A percentile compares a stretch with the other conserved stretches of the same genome.
Evolutionary conservation across 1,140 invertebrate genomes (phyloP).

Genomic region (Trichonephila clavipes): DNA sequence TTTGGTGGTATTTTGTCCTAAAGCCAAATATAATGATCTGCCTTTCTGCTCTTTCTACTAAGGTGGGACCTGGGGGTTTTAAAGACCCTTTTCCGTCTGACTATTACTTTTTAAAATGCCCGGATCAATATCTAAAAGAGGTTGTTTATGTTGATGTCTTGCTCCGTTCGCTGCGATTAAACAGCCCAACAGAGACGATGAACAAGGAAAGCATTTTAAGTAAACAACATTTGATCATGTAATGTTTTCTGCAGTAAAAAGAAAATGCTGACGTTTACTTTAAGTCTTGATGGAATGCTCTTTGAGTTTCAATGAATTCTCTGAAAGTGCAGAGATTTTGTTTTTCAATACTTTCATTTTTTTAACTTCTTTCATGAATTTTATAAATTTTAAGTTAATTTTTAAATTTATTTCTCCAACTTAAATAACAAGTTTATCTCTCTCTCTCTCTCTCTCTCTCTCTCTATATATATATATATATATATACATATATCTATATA

Average conservation of each 20-base stretch:
- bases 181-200: neutral
- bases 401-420: too few species aligned
- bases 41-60: neutral
- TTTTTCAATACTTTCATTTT: too few species aligned
- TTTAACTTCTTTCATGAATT: too few species aligned
- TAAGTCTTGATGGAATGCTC: too few species aligned
- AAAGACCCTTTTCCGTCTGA: too few species aligned
- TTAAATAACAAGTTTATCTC: too few species aligned
- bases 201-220: constrained; percentile 16
- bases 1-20: neutral
- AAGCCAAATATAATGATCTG: constrained; percentile 1
- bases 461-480: too few species aligned
- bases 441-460: too few species aligned
- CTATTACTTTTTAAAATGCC: neutral
- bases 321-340: too few species aligned
- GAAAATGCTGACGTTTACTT: neutral
- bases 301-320: too few species aligned
- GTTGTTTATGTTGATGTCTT: constrained; percentile 18
- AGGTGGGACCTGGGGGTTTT: neutral
- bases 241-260: neutral
- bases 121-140: neutral
- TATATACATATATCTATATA: too few species aligned
- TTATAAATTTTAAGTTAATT: too few species aligned
- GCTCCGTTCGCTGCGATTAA: neutral
- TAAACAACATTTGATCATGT: neutral